A percentile compares a stretch with the other conserved stretches of the same genome.
phyloP scores from a whole-genome alignment of 2,797 vertebrate genomes.

The Halcyon badia region DNA sequence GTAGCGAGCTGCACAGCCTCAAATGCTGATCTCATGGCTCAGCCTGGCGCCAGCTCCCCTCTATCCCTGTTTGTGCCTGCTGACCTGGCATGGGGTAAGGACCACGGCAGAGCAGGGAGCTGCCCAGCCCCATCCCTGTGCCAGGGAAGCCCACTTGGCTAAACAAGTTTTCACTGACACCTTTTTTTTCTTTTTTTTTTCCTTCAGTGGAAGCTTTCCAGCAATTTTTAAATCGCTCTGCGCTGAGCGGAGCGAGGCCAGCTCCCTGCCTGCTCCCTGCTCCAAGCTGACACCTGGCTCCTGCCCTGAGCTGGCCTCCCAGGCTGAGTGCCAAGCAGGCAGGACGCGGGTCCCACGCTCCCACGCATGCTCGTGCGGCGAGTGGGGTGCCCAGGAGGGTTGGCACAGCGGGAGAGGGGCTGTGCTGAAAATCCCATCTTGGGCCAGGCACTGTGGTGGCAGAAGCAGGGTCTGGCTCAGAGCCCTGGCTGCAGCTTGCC shows the following conservation, averaged over 20 bases:
- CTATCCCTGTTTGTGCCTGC: not conserved
- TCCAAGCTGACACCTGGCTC: not conserved
- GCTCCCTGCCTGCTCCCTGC: not conserved
- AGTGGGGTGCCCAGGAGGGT: not conserved
- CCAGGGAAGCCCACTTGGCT: constrained; percentile 24
- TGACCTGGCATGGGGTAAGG: not conserved
- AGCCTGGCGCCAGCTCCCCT: not conserved
- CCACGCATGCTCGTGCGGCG: accelerated
- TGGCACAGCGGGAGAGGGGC: accelerated
- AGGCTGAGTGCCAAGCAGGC: not conserved
- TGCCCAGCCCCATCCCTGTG: not conserved
- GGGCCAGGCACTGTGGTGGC: not conserved
- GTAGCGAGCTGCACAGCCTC: not conserved
- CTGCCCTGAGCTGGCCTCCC: not conserved
- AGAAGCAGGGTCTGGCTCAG: not conserved
- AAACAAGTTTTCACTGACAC: constrained; percentile 40
- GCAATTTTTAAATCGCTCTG: not conserved
- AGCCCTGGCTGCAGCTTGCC: accelerated
- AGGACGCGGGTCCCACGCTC: not conserved
- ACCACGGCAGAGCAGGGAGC: not conserved
- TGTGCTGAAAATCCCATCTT: not conserved
- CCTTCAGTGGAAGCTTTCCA: not conserved
- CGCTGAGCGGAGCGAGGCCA: accelerated
- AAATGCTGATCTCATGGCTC: accelerated
- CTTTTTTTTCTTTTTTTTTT: not conserved